Evolutionary conservation across 1,140 invertebrate species (phyloP).

Genomic region (Ephestia elutella): DNA sequence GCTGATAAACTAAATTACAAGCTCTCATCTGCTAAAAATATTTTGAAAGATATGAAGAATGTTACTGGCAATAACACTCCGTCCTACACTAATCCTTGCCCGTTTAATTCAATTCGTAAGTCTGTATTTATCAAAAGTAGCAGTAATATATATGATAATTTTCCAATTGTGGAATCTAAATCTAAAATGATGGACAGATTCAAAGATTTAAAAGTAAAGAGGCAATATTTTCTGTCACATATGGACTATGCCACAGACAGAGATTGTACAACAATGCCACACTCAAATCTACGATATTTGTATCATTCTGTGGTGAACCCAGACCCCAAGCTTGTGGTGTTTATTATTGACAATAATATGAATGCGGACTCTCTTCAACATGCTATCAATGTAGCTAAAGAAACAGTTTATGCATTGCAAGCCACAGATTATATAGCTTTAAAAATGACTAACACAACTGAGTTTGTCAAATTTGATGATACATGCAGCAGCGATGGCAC

Average conservation of each 20-base stretch:
- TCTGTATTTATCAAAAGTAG: conserved; percentile 59
- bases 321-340: conserved; percentile 58
- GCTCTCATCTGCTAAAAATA: conserved; percentile 54
- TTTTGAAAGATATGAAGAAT: conserved; percentile 57
- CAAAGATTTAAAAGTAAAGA: conserved; percentile 69
- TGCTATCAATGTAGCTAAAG: conserved; percentile 52
- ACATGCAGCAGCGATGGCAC: conserved; percentile 51
- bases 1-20: conserved; percentile 58
- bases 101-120: conserved; percentile 67
- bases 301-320: conserved; percentile 67
- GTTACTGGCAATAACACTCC: conserved; percentile 48
- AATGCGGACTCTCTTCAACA: conserved; percentile 50
- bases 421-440: conserved; percentile 53
- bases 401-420: conserved; percentile 57
- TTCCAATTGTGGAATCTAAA: conserved; percentile 39
- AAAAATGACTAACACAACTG: conserved; percentile 59
- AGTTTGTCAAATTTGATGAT: conserved; percentile 65
- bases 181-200: conserved; percentile 52
- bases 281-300: conserved; percentile 60
- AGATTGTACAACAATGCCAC: conserved; percentile 58
- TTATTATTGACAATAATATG: conserved; percentile 64
- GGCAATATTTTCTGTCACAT: conserved; percentile 66
- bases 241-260: conserved; percentile 67
- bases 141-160: conserved; percentile 45
- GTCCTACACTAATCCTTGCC: conserved; percentile 70